Evolutionary conservation across 1,140 invertebrate species (phyloP), one percentile per base, ranked within the genome.

Genomic region (Bombus consobrinus): DNA sequence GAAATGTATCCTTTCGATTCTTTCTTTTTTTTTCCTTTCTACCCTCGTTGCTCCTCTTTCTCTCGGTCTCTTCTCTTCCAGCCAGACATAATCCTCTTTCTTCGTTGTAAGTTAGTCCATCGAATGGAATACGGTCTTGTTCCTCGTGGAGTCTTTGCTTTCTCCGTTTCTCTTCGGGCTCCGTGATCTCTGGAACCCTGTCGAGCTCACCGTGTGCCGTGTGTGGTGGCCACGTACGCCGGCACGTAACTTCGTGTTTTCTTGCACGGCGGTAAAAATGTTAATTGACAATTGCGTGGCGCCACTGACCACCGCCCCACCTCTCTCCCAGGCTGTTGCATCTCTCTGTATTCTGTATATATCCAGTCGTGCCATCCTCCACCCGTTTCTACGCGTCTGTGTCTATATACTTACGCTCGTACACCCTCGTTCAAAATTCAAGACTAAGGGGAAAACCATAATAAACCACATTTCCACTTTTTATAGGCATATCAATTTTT

Each of bases 241-340:
- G 76, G 78, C 90, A 88, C 87, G 91, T 89, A 90, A 86, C 86
- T 90, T 88, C 93, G 86, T 94, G 93, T 94, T 94, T 93, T 94
- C 93, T 93, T 90, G 86, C 80, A 80, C 90, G 93, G 83, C 94
- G 91, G 89, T 94, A 94, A 95, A 95, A 95, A 94, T 94, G 91
- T 94, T 95, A 95, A 95, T 95, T 94, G 94, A 94, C 94, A 94
- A 94, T 95, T 94, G 92, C 93, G 90, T 93, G 94, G 94, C 94
- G 94, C 94, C 94, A 93, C 89, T 85, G 80, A 76, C 78, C 87
- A 91, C 89, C 90, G 90, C 92, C 91, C 88, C 84, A 87, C 80
- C 87, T 81, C 86, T 37, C 83, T 82, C 37, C 77, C 83, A 85
- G 80, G 79, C 78, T 82, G 64, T 68, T 57, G 25, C 64, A 59